Evolutionary conservation across 2,113 vertebrate species (phyloP).

Genomic region (Brachyhypopomus occidentalis): DNA sequence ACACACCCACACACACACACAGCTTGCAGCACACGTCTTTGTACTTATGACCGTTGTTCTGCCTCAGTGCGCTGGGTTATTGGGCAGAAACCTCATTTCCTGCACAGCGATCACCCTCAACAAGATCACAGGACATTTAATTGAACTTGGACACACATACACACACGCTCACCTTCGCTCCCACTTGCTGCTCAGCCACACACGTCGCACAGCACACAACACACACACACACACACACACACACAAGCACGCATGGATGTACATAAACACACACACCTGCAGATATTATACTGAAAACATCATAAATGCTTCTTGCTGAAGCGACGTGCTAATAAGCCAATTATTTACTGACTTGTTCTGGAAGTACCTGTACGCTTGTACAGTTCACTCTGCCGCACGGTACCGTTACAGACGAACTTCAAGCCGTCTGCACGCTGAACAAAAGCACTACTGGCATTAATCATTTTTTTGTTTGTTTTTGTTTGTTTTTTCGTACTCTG

Average conservation of each 20-base stretch:
- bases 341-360: constrained; percentile 37
- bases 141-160: constrained; percentile 46
- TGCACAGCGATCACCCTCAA: constrained; percentile 47
- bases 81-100: constrained; percentile 52
- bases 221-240: constrained; percentile 43
- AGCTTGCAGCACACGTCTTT: constrained; percentile 24
- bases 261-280: constrained; percentile 36
- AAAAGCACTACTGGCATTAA: neutral
- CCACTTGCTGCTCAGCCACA: neutral
- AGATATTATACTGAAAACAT: constrained; percentile 24
- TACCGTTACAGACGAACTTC: constrained; percentile 11
- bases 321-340: constrained; percentile 39
- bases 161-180: constrained; percentile 33
- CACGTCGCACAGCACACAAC: constrained; percentile 14
- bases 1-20: constrained; percentile 19
- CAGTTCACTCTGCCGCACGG: constrained; percentile 8
- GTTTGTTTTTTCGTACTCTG: too few species aligned
- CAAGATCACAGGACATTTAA: constrained; percentile 51
- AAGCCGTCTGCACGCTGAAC: neutral
- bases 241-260: constrained; percentile 31
- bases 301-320: neutral
- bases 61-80: constrained; percentile 40
- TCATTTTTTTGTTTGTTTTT: too few species aligned
- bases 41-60: constrained; percentile 43
- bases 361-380: constrained; percentile 15